Base-by-base conservation (phyloP, 2,888 invertebrate species). In the Eupithecia inturbata region DNA sequence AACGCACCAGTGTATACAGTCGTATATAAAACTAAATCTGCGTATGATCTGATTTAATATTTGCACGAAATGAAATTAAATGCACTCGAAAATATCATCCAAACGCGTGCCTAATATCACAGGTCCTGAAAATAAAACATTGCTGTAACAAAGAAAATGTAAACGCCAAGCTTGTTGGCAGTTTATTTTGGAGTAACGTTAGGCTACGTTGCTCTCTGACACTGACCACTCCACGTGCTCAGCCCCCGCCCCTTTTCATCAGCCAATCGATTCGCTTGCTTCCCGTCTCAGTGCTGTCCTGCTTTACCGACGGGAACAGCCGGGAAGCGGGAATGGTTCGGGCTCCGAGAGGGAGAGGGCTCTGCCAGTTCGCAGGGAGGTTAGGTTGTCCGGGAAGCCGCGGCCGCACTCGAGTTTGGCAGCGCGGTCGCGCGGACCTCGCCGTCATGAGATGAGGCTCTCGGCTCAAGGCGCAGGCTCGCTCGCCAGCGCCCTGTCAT, bases 401-500 rank as follows among this genome's bases (percentile, higher is more conserved):
- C 63, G 63, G 63, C 31, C 62, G 89, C 87, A 89, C 87, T 86
- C 82, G 82, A 83, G 85, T 85, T 81, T 81, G 85, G 87, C 86
- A 87, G 85, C 87, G 87, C 89, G 83, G 82, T 87, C 84, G 85
- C 83, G 84, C 83, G 84, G 84, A 81, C 85, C 85, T 80, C 80
- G 80, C 80, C 85, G 89, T 87, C 87, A 93, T 92, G 93, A 92
- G 90, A 92, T 92, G 92, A 92, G 84, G 82, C 84, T 82, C 83
- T 84, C 82, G 91, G 91, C 92, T 82, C 83, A 84, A 82, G 92
- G 92, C 93, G 93, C 93, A 93, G 92, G 91, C 89, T 81, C 90
- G 91, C 86, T 83, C 89, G 90, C 91, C 91, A 91, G 92, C 92
- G 92, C 92, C 90, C 88, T 89, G 88, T 93, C 94, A 94, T 93